phyloP scores from a whole-genome alignment of 2,797 vertebrate species.

The Danio choprae region DNA sequence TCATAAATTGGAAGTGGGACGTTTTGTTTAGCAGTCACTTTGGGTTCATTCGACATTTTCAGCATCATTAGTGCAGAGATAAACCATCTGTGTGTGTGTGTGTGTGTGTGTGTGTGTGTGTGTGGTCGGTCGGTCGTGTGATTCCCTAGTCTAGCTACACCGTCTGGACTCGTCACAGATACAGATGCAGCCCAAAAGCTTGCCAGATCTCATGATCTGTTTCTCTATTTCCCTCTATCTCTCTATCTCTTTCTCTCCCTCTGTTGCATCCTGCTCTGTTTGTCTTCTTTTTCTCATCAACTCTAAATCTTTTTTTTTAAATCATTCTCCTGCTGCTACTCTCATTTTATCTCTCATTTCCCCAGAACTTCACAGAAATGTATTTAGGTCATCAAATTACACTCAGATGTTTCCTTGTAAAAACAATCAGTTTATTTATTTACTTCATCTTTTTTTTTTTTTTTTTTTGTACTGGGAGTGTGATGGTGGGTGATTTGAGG shows the following conservation, averaged over 20 bases:
- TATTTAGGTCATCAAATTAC: conserved; percentile 29
- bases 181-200: conserved; percentile 35
- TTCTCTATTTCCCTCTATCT: conserved; percentile 3
- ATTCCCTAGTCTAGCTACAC: conserved; percentile 19
- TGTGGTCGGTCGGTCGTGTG: conserved; percentile 20
- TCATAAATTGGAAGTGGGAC: conserved; percentile 12
- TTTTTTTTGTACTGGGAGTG: not conserved
- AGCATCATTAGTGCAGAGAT: conserved; percentile 38
- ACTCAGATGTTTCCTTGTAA: conserved; percentile 18
- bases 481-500: conserved; percentile 8
- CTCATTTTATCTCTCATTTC: conserved; percentile 21
- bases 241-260: conserved; percentile 15
- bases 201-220: conserved; percentile 40
- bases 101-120: not conserved
- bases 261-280: conserved; percentile 27
- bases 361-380: conserved; percentile 31
- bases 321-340: conserved; percentile 14
- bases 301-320: conserved; percentile 1
- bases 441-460: not conserved
- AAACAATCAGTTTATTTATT: not conserved
- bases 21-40: conserved; percentile 33
- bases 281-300: conserved; percentile 22
- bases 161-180: conserved; percentile 31
- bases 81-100: conserved; percentile 28
- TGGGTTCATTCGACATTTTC: conserved; percentile 33